Percentiles rank a stretch among this genome's conserved stretches.
Conservation (phyloP, 2,888 invertebrate genomes). For the Drosophila monieri region DNA sequence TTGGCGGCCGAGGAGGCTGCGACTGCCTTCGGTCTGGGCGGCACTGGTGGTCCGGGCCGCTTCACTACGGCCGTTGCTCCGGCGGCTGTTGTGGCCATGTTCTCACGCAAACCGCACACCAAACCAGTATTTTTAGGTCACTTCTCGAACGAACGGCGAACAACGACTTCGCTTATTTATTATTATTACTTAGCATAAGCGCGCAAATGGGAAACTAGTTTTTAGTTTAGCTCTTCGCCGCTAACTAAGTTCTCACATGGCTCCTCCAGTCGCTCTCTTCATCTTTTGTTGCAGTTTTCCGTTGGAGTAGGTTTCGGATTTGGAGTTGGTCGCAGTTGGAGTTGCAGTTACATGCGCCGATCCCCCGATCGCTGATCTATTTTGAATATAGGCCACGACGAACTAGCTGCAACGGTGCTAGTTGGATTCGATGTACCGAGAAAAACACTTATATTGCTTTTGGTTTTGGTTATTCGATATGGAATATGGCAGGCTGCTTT, state of each 20-base stretch:
- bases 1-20: slow-evolving; percentile 29
- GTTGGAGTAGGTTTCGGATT: background rate
- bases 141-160: slow-evolving; percentile 57
- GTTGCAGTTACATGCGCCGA: slow-evolving; percentile 53
- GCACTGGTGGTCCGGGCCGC: slow-evolving; percentile 90
- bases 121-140: slow-evolving; percentile 83
- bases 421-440: slow-evolving; percentile 43
- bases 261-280: slow-evolving; percentile 25
- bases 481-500: slow-evolving; percentile 61
- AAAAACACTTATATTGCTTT: slow-evolving; percentile 45
- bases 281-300: slow-evolving; percentile 34
- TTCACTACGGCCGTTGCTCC: slow-evolving; percentile 85
- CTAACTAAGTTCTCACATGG: slow-evolving; percentile 60
- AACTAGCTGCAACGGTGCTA: slow-evolving; percentile 68
- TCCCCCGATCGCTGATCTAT: slow-evolving; percentile 66
- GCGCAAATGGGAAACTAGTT: slow-evolving; percentile 72
- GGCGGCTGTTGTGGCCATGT: slow-evolving; percentile 55
- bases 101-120: slow-evolving; percentile 64
- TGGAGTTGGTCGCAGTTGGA: background rate
- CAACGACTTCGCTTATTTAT: slow-evolving; percentile 66
- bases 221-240: slow-evolving; percentile 54
- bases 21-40: slow-evolving; percentile 88
- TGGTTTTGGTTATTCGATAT: slow-evolving; percentile 48
- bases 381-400: slow-evolving; percentile 79
- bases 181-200: slow-evolving; percentile 76